phyloP scores from a whole-genome alignment of 2,113 vertebrate species.

The Gymnobelideus leadbeateri region DNA sequence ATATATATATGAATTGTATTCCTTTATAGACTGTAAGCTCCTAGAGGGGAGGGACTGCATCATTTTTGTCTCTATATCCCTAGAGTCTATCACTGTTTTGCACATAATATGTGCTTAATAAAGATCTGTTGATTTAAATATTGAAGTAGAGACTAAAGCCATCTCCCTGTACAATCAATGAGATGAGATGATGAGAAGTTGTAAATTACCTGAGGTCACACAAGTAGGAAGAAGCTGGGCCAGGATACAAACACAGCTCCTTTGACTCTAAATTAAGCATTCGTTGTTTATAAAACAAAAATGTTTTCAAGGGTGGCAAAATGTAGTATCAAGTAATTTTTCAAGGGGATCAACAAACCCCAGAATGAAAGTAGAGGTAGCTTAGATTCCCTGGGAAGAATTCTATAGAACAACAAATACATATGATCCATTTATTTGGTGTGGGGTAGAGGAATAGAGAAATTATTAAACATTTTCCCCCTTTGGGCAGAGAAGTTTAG shows the following conservation, averaged over 20 bases:
- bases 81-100: neutral
- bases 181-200: neutral
- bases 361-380: neutral
- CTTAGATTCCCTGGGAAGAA: neutral
- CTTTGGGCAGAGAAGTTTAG: conserved; percentile 26
- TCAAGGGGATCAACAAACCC: neutral
- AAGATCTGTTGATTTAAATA: neutral
- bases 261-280: neutral
- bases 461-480: neutral
- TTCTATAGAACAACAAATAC: conserved; percentile 11
- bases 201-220: neutral
- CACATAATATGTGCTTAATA: neutral
- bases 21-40: neutral
- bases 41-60: neutral
- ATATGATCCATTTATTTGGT: conserved; percentile 15
- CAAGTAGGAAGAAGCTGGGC: neutral
- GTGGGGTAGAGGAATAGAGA: conserved; percentile 2
- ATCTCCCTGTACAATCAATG: neutral
- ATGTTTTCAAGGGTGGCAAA: neutral
- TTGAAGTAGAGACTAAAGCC: neutral
- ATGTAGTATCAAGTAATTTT: conserved; percentile 26
- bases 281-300: neutral
- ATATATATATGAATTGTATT: neutral
- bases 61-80: neutral
- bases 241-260: neutral